Evolutionary conservation across 2,797 vertebrate genomes (phyloP), one percentile per base, ranked within the genome.

Genomic region (Xyrichtys novacula): DNA sequence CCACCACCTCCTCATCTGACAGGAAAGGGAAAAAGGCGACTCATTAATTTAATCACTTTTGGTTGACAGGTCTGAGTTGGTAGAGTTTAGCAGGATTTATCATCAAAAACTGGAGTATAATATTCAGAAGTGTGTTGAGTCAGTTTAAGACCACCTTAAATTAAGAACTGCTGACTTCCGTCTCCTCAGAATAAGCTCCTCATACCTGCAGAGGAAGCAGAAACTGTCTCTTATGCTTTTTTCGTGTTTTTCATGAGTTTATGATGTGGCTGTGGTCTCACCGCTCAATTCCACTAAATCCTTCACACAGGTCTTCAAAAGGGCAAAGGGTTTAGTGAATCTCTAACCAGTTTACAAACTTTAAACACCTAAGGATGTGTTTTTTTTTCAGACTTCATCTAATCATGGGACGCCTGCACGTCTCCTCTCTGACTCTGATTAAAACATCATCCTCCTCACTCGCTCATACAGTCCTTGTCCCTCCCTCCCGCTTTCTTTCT

Each of bases 401-500:
- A 23, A 3, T 44, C 34, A 59, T 39, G 16, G 46, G 20, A 57
- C 23, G 62, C 58, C 49, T 58, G 15, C 47, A n/a, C 54, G 47
- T 31, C n/a, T 20, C 65, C 38, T 64, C 17, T 68, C 43, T 34
- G n/a, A 16, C 6, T 12, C 25, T 23, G 31, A 38, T 55, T 31
- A 63, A 61, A 53, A 42, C 65, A 74, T 69, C 80, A 50, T 34
- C 39, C 34, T 70, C 50, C 25, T 62, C 40, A 9, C 43, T 49
- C 10, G 23, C 39, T 65, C 50, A 52, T 8, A 38, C 11, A 29
- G 43, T 26, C 53, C 39, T 7, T 42, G 44, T 56, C 50, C 39
- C 28, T 64, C 11, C 4, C n/a, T n/a, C n/a, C 44, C 6, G 48
- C 56, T 19, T 1, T 38, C 54, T 52, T 40, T 47, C 36, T 78